phyloP scores from a whole-genome alignment of 2,113 vertebrate species.

The Steatornis caripensis region DNA sequence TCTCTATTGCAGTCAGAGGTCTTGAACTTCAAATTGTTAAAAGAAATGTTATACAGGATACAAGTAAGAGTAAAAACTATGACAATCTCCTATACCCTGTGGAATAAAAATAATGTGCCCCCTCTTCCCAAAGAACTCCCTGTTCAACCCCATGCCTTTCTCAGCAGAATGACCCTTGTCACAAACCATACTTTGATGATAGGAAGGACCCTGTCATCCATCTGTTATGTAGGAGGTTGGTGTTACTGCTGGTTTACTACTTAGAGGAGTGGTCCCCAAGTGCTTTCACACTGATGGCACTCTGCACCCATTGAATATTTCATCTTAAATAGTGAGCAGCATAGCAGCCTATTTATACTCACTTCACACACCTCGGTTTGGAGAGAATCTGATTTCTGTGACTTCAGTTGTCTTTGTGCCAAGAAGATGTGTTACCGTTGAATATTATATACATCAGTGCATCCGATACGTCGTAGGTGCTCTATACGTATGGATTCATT shows the following conservation, averaged over 20 bases:
- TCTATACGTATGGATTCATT: not conserved
- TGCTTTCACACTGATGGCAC: not conserved
- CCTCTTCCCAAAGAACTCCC: rapidly evolving
- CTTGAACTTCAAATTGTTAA: not conserved
- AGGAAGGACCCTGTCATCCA: not conserved
- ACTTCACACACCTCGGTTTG: not conserved
- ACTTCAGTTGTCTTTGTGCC: not conserved
- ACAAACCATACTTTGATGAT: not conserved
- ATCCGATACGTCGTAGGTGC: not conserved
- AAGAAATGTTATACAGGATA: not conserved
- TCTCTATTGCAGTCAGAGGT: not conserved
- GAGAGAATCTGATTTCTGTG: not conserved
- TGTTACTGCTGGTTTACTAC: not conserved
- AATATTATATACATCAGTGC: not conserved
- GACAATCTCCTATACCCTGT: not conserved
- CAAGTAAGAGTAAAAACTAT: not conserved
- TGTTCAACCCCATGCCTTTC: not conserved
- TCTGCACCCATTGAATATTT: not conserved
- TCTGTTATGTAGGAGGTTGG: not conserved
- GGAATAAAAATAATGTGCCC: not conserved
- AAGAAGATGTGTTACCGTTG: not conserved
- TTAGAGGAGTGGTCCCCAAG: rapidly evolving
- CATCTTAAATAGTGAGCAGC: not conserved
- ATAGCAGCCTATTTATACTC: not conserved
- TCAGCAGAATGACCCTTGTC: not conserved